These are phyloP conservation scores for Ophion ventricosus DNA, from an alignment of 2,888 invertebrate genomes.

Conservation along the genomic window DNA sequence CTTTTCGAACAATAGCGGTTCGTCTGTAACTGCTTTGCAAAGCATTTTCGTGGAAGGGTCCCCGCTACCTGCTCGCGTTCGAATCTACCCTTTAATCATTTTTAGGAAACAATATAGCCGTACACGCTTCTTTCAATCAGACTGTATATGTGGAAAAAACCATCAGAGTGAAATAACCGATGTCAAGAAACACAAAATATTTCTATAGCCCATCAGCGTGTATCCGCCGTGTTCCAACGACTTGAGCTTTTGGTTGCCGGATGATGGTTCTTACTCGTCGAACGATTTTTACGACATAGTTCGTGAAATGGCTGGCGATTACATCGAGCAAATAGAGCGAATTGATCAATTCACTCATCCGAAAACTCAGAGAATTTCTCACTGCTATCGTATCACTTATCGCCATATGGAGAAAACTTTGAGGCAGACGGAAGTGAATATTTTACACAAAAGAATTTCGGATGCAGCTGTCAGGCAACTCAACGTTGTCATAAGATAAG, in stretches of 20 bases:
- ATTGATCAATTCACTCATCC: slow-evolving; percentile 95
- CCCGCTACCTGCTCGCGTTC: too few species aligned
- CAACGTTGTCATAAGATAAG: slow-evolving; percentile 69
- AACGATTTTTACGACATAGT: slow-evolving; percentile 97
- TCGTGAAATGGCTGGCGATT: slow-evolving; percentile 93
- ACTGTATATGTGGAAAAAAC: neutral
- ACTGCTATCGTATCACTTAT: slow-evolving; percentile 96
- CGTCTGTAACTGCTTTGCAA: too few species aligned
- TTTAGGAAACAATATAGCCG: too few species aligned
- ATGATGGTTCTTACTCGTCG: slow-evolving; percentile 87
- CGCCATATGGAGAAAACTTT: slow-evolving; percentile 96
- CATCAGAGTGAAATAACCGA: neutral
- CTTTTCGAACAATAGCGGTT: too few species aligned
- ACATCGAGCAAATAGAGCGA: slow-evolving; percentile 95
- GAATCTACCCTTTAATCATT: too few species aligned
- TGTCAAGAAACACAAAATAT: slow-evolving; percentile 1
- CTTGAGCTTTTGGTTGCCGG: slow-evolving; percentile 98
- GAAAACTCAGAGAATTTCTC: slow-evolving; percentile 91
- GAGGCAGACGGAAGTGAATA: slow-evolving; percentile 93
- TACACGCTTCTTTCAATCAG: too few species aligned
- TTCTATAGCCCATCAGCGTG: slow-evolving; percentile 88
- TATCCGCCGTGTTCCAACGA: slow-evolving; percentile 96
- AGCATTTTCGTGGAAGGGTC: too few species aligned
- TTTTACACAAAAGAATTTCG: slow-evolving; percentile 91
- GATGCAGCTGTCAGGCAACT: slow-evolving; percentile 82